Evolutionary conservation across 2,797 vertebrate genomes (phyloP), one percentile per base, ranked within the genome.

Genomic region (Triplophysa yarkandensis): DNA sequence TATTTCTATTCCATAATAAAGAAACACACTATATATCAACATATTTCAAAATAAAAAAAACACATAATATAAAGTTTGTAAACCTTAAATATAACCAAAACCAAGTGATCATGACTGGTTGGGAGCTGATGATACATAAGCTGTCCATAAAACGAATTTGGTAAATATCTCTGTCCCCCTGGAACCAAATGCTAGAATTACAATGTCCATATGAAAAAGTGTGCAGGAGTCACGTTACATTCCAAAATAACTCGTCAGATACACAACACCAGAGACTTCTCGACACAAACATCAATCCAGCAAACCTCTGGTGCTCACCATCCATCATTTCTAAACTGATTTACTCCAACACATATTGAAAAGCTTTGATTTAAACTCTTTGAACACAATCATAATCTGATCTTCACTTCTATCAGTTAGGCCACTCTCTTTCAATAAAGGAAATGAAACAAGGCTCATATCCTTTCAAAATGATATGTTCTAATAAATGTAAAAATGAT

Each of bases 221-320:
- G 71, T 52, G 76, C 76, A 62, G 69, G 76, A 44, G 65, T 80
- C 79, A 62, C 46, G 66, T 80, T 83, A 80, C 81, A 78, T 71
- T 83, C 79, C 81, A 80, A 83, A 83, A 83, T 83, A 83, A 83
- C 81, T 78, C 78, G 75, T 76, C 72, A 80, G 81, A 76, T 71
- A 83, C 74, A 71, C 72, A 70, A 83, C 75, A 80, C 73, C 69
- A 67, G 73, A 67, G 61, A 80, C 72, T 83, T 82, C 81, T 80
- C 63, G 52, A 78, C 81, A 78, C 76, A 76, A 78, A 52, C 71
- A 78, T 80, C 61, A 76, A 67, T 75, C 68, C 50, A 76, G 67
- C 78, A 78, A 77, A 78, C 76, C 67, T 74, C 61, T 70, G 73
- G 60, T 76, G 76, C 36, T 46, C 39, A 46, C 25, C 72, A 44